Evolutionary conservation across 2,797 vertebrate species (phyloP).

Genomic region (Enteromius afrohamiltoni): DNA sequence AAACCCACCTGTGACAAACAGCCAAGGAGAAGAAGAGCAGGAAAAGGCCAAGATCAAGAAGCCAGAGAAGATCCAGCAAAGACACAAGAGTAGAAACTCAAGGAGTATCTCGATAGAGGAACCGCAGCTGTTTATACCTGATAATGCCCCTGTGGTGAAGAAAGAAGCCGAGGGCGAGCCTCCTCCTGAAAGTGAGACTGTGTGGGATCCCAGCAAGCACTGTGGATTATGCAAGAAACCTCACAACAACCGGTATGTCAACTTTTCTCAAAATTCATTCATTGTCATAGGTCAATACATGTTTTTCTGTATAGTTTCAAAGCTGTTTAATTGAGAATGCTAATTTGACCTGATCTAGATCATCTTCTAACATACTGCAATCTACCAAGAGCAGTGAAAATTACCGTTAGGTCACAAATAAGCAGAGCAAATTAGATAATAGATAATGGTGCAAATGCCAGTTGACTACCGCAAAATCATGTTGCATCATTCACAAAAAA

Average conservation of each 20-base stretch:
- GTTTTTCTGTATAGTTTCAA: background rate
- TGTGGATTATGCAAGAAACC: constrained; percentile 96
- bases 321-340: no score
- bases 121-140: constrained; percentile 94
- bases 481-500: no score
- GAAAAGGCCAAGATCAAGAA: constrained; percentile 87
- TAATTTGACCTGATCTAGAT: no score
- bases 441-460: no score
- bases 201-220: constrained; percentile 93
- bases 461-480: no score
- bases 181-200: constrained; percentile 77
- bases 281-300: background rate
- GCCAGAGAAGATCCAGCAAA: constrained; percentile 84
- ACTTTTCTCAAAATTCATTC: background rate
- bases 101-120: constrained; percentile 93
- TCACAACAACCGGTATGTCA: constrained; percentile 91
- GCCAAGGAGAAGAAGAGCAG: constrained; percentile 80
- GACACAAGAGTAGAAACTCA: constrained; percentile 85
- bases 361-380: no score
- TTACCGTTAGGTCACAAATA: no score
- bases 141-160: constrained; percentile 92
- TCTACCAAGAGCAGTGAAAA: no score
- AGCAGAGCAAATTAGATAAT: no score
- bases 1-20: constrained; percentile 76
- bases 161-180: constrained; percentile 81